Base-by-base conservation (phyloP, 2,888 invertebrate genomes). In the Hypomecis atomaria region DNA sequence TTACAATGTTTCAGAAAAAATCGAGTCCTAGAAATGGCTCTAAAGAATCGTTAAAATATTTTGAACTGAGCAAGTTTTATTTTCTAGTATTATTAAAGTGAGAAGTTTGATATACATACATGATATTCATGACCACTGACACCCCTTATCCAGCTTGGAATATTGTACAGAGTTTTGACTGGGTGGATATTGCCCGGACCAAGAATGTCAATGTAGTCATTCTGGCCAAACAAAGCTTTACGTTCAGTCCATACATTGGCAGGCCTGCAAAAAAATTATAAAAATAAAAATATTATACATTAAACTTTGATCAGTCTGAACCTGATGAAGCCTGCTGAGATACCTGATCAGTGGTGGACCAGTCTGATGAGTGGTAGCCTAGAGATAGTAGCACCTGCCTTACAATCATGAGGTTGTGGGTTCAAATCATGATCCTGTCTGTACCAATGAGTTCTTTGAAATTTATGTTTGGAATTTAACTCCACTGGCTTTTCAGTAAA, bases 151-250 rank as follows among this genome's bases (percentile, higher is more conserved):
- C 99, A 99, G 0, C 94, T 88, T 0, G 99, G 99, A 6, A 98
- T 94, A 66, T 96, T 95, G 79, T 98, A 98, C 10, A 98, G 86
- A 10, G 98, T 94, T 81, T 95, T 96, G 0, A 96, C 95, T 0
- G 99, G 99, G 84, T 98, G 97, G 61, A 95, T 70, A 11, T 94
- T 93, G 40, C 97, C 97, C 79, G 96, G 95, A 1, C 99, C 99
- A 57, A 99, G 93, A 64, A 99, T 98, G 84, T 99, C 99, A 71
- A 99, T 98, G 81, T 99, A 99, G 87, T 99, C 99, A 90, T 99
- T 99, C 85, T 98, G 98, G 0, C 99, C 99, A 90, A 97, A 98
- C 0, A 98, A 84, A 1, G 98, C 98, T 78, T 94, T 94, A 75
- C 95, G 96, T 72, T 95, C 94, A 0, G 91, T 81, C 98, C 98